Evolutionary conservation across 2,113 vertebrate species (phyloP), one percentile per base, ranked within the genome.

Genomic region (Dolichotis patagonum): DNA sequence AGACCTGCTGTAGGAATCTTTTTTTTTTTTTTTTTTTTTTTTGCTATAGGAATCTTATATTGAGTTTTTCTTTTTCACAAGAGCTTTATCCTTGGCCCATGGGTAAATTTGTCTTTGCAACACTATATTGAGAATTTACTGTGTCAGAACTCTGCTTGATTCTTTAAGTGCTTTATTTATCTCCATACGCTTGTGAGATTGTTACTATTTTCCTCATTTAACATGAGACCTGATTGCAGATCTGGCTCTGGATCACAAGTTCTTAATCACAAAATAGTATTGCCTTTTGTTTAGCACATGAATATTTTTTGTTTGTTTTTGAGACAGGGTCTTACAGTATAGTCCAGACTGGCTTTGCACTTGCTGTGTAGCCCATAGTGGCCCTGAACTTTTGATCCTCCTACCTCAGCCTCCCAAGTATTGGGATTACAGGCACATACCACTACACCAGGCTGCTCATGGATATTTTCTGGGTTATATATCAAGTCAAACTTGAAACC

Each of bases 61-160:
- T 87, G 78, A 41, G 62, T 67, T 93, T 95, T 91, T 91, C 81
- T 71, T 96, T 38, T 95, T 93, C 46, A 90, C 26, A 90, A 86
- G 52, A 77, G 13, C 56, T 94, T 46, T 91, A 26, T 81, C 32
- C 28, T 63, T 63, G 30, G 49, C 69, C 49, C 13, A 92, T 75
- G 94, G 49, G 85, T 95, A 97, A 97, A 95, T 69, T 69, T 85
- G 75, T 86, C 38, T 89, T 13, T 90, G 46, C 17, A 67, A 12
- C 32, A 95, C 32, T 78, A 95, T 95, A 84, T 63, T 91, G 46
- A 95, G 41, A 85, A 35, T 96, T 94, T 67, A 38, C 58, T 82
- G 0, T 92, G 56, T 90, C 56, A 65, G 38, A 95, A 78, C n/a
- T 94, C 20, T 94, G 80, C 54, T 77, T n/a, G 38, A n/a, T 78